Evolutionary conservation across 2,113 vertebrate genomes (phyloP).

Genomic region (Heterocephalus glaber): DNA sequence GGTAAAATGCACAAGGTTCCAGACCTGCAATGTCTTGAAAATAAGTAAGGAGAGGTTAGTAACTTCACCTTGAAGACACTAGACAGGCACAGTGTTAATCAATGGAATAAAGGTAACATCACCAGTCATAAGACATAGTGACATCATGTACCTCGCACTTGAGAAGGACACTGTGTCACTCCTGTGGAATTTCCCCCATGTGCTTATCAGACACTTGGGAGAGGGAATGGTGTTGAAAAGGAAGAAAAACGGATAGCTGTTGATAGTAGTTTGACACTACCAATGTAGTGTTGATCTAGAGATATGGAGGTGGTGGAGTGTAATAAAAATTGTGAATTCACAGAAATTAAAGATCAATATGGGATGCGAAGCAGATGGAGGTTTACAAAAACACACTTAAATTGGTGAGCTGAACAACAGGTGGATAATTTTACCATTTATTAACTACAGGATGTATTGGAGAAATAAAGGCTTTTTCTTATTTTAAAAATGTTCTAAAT

Average conservation of each 20-base stretch:
- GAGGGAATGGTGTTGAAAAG: accelerated
- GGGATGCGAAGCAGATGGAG: background rate
- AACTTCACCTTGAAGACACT: background rate
- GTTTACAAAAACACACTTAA: background rate
- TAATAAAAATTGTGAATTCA: background rate
- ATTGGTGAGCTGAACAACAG: background rate
- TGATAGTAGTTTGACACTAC: background rate
- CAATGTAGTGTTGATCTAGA: background rate
- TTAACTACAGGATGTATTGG: background rate
- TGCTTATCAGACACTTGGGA: background rate
- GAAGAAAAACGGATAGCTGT: background rate
- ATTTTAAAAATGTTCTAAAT: background rate
- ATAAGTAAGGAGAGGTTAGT: background rate
- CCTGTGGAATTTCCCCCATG: background rate
- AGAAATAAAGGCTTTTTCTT: background rate
- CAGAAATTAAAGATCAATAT: background rate
- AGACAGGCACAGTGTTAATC: background rate
- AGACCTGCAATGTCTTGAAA: background rate
- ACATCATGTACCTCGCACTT: background rate
- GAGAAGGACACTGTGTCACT: background rate
- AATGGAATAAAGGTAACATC: background rate
- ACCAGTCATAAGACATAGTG: background rate
- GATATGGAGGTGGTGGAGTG: background rate
- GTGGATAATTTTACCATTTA: background rate
- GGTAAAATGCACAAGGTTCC: no score